Percentiles rank a stretch among this genome's conserved stretches.
Conservation (phyloP, 1,140 invertebrate genomes). For the Drosophila prosaltans region DNA sequence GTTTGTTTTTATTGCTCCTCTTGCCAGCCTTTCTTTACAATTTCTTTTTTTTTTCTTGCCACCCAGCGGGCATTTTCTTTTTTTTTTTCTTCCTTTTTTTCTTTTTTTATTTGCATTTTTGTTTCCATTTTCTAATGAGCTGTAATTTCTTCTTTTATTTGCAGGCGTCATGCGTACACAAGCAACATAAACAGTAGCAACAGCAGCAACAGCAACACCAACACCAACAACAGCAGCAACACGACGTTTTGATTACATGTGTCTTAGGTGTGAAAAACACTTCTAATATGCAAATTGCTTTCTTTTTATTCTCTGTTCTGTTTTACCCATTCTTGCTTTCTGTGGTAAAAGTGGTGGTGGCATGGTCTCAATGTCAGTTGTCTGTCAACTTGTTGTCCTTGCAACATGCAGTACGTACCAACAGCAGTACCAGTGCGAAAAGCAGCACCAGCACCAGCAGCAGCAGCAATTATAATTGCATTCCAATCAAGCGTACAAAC, state of each 20-base stretch:
- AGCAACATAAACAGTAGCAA: conserved; percentile 53
- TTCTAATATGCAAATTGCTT: conserved; percentile 75
- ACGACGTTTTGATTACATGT: conserved; percentile 30
- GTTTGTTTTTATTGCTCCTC: conserved; percentile 58
- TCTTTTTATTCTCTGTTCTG: conserved; percentile 12
- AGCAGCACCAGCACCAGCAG: conserved; percentile 34
- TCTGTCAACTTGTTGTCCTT: conserved; percentile 20
- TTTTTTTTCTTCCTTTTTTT: conserved; percentile 42
- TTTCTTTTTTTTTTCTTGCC: conserved; percentile 43
- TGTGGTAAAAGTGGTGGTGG: background rate
- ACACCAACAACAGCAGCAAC: conserved; percentile 21
- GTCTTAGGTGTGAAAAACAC: conserved; percentile 72
- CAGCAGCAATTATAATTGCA: conserved; percentile 59
- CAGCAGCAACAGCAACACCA: conserved; percentile 50
- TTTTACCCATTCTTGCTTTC: background rate
- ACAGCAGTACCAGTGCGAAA: conserved; percentile 16
- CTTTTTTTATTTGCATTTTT: conserved; percentile 60
- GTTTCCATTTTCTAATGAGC: conserved; percentile 81
- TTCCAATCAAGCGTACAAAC: conserved; percentile 47
- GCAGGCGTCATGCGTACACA: conserved; percentile 75
- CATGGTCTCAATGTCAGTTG: conserved; percentile 13
- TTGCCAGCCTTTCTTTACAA: conserved; percentile 22
- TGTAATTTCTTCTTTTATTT: conserved; percentile 80
- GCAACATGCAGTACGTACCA: conserved; percentile 39
- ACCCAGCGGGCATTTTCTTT: conserved; percentile 38